A percentile compares a stretch with the other conserved stretches of the same genome.
phyloP scores from a whole-genome alignment of 2,888 invertebrate genomes.

The Zhengitettix transpicula region DNA sequence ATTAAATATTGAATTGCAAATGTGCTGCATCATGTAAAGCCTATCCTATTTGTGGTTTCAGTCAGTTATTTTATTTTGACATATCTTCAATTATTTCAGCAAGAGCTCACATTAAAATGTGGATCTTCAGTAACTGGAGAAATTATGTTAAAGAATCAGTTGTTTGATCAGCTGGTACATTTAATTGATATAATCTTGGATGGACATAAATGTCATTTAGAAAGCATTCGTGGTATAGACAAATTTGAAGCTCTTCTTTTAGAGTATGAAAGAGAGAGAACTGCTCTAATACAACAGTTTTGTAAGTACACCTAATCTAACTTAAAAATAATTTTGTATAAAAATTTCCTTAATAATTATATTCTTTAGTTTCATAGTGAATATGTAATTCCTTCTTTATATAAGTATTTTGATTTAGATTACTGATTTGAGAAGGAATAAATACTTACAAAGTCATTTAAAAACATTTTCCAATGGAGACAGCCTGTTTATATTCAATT shows the following conservation, averaged over 20 bases:
- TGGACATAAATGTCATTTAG: constrained; percentile 50
- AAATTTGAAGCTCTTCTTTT: constrained; percentile 39
- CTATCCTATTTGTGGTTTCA: not conserved
- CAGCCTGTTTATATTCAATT: no score
- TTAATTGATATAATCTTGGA: constrained; percentile 56
- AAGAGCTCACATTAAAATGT: constrained; percentile 21
- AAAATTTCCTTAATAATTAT: no score
- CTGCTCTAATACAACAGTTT: constrained; percentile 42
- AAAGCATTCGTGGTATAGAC: constrained; percentile 41
- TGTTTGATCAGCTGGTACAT: constrained; percentile 52
- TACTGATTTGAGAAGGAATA: no score
- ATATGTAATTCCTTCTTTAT: no score
- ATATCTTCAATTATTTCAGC: constrained; percentile 19
- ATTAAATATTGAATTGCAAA: no score
- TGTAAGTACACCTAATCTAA: constrained; percentile 8
- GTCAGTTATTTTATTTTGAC: constrained; percentile 5
- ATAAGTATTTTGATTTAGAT: no score
- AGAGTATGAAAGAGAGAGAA: constrained; percentile 48
- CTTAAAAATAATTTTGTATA: no score
- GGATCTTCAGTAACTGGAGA: constrained; percentile 40
- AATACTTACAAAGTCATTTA: no score
- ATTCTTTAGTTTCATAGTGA: no score
- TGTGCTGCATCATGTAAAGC: no score
- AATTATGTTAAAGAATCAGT: constrained; percentile 32
- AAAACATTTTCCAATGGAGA: no score